Percentiles rank a stretch among this genome's conserved stretches.
phyloP scores from a whole-genome alignment of 1,140 invertebrate species.

The Metaphire vulgaris region DNA sequence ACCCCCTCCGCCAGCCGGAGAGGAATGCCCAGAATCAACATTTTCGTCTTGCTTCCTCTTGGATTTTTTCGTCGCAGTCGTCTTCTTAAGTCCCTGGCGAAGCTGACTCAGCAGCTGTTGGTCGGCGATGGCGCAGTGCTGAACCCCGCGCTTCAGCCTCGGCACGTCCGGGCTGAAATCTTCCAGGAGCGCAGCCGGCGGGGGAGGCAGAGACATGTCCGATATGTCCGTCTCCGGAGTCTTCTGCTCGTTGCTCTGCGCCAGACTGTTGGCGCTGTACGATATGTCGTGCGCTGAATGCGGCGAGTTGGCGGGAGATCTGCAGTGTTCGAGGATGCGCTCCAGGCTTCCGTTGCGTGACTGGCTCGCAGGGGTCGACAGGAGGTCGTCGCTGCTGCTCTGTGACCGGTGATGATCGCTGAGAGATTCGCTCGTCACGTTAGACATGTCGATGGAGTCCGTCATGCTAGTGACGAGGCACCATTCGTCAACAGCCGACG shows the following conservation, averaged over 20 bases:
- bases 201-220: conserved; percentile 33
- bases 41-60: neutral
- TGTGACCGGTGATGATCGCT: conserved; percentile 26
- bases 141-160: conserved; percentile 32
- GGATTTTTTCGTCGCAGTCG: neutral
- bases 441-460: conserved; percentile 6
- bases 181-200: conserved; percentile 27
- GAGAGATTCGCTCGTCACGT: conserved; percentile 7
- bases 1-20: neutral
- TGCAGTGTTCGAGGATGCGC: conserved; percentile 37
- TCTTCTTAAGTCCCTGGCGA: conserved; percentile 4
- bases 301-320: conserved; percentile 55
- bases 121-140: conserved; percentile 38
- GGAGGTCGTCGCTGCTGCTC: conserved; percentile 27
- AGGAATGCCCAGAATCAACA: conserved; percentile 17
- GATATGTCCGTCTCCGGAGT: conserved; percentile 63
- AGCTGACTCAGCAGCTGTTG: conserved; percentile 29
- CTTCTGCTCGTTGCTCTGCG: conserved; percentile 54
- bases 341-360: conserved; percentile 37
- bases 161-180: conserved; percentile 1
- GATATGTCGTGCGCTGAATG: conserved; percentile 49
- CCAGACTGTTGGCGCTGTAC: neutral
- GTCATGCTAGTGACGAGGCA: neutral
- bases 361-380: conserved; percentile 26
- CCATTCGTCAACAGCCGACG: neutral